These are phyloP conservation scores for Porites lobata DNA, from an alignment of 92 coral and sea anemone species.

Conservation along the genomic window DNA sequence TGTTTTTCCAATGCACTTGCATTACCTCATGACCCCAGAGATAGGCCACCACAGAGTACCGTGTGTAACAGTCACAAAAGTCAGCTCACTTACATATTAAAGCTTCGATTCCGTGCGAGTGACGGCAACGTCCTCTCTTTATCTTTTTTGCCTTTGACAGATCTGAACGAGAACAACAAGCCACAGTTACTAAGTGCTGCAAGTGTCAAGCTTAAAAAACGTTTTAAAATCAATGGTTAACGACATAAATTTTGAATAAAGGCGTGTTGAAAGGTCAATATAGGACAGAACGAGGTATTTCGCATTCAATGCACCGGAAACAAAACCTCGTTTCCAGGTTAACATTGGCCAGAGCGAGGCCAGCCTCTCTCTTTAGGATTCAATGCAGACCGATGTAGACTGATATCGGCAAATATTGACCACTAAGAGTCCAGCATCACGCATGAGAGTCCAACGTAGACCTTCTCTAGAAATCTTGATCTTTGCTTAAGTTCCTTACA, in stretches of 20 bases:
- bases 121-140: constrained; percentile 52
- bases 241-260: neutral
- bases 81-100: constrained; percentile 54
- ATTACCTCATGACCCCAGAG: neutral
- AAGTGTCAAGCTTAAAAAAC: no score
- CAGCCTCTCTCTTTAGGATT: neutral
- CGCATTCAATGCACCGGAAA: neutral
- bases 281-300: neutral
- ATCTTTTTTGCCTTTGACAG: constrained; percentile 45
- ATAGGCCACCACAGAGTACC: constrained; percentile 13
- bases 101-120: constrained; percentile 48
- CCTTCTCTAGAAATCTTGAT: no score
- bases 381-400: neutral
- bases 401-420: no score
- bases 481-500: neutral
- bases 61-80: constrained; percentile 1
- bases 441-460: no score
- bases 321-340: no score
- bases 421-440: no score
- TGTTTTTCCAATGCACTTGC: neutral
- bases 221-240: neutral
- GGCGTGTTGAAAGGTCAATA: neutral
- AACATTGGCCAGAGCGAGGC: neutral
- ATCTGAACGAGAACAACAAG: constrained; percentile 48
- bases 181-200: constrained; percentile 33